Evolutionary conservation across 2,113 vertebrate species (phyloP).

Genomic region (Perccottus glenii): DNA sequence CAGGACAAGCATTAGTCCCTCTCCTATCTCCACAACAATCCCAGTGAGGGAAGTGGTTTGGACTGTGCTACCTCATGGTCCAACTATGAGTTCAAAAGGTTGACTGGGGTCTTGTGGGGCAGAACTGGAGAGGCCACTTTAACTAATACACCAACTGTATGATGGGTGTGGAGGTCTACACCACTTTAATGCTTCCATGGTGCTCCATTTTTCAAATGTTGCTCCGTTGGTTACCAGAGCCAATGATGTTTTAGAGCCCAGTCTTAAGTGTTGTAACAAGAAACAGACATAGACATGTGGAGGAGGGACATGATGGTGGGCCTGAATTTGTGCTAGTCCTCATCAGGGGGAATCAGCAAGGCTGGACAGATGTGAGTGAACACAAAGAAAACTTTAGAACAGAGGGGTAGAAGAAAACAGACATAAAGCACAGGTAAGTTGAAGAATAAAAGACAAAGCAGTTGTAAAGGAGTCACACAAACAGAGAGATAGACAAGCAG

Average conservation of each 20-base stretch:
- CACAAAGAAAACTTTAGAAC: slow-evolving; percentile 23
- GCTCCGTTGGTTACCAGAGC: slow-evolving; percentile 45
- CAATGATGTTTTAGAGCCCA: slow-evolving; percentile 71
- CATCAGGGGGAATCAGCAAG: neutral
- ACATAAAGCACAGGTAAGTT: slow-evolving; percentile 5
- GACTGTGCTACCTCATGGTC: too few species aligned
- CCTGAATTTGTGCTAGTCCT: slow-evolving; percentile 1
- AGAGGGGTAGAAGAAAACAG: slow-evolving; percentile 11
- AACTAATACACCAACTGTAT: neutral
- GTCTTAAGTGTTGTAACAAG: slow-evolving; percentile 80
- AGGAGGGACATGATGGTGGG: neutral
- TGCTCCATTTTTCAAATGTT: slow-evolving; percentile 11
- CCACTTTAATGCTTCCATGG: too few species aligned
- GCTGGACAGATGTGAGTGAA: slow-evolving; percentile 23
- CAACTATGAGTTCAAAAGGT: too few species aligned
- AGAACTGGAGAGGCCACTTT: slow-evolving; percentile 27
- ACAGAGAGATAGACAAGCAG: neutral
- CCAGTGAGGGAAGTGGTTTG: slow-evolving; percentile 54
- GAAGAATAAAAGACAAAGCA: neutral
- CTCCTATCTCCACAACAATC: slow-evolving; percentile 59
- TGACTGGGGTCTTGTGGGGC: too few species aligned
- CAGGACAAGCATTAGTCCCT: slow-evolving; percentile 58
- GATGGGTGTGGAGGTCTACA: too few species aligned
- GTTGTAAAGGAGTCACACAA: neutral
- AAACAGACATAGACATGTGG: slow-evolving; percentile 77